A percentile compares a stretch with the other conserved stretches of the same genome.
Evolutionary conservation across 1,140 invertebrate species (phyloP).

Genomic region (Eurytemora carolleeae): DNA sequence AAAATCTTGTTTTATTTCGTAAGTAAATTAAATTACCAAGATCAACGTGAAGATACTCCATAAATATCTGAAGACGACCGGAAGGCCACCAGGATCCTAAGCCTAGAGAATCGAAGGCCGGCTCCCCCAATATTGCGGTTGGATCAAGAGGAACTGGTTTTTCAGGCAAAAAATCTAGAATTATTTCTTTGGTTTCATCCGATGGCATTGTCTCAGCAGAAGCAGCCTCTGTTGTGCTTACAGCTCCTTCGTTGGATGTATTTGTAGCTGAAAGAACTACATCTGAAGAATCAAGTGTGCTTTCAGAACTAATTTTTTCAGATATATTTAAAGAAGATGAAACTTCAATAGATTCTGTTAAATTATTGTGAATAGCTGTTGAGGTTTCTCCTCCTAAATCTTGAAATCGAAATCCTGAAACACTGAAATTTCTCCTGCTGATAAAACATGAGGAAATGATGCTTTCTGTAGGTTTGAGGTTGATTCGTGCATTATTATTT

Average conservation of each 20-base stretch:
- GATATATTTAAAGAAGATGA: too few species aligned
- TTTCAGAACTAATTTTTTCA: too few species aligned
- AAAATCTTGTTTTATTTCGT: too few species aligned
- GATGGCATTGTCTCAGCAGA: too few species aligned
- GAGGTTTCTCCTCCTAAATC: too few species aligned
- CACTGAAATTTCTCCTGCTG: too few species aligned
- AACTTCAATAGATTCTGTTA: too few species aligned
- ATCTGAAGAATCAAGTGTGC: background rate
- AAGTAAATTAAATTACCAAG: background rate
- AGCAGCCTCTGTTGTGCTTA: background rate
- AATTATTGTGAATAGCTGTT: too few species aligned
- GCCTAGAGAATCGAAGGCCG: slow-evolving; percentile 2
- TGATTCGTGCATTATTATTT: too few species aligned
- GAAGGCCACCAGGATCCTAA: slow-evolving; percentile 9
- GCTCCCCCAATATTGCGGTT: background rate
- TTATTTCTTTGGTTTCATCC: background rate
- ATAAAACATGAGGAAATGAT: too few species aligned
- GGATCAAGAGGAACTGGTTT: background rate
- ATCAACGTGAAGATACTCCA: slow-evolving; percentile 13
- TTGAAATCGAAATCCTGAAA: too few species aligned
- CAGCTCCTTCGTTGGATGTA: background rate
- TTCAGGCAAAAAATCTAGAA: slow-evolving; percentile 9
- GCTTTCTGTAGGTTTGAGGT: too few species aligned
- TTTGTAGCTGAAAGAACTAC: background rate
- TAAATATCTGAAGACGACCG: slow-evolving; percentile 7